Conservation (phyloP, 2,888 invertebrate genomes). For the Campopleginae sp. region DNA sequence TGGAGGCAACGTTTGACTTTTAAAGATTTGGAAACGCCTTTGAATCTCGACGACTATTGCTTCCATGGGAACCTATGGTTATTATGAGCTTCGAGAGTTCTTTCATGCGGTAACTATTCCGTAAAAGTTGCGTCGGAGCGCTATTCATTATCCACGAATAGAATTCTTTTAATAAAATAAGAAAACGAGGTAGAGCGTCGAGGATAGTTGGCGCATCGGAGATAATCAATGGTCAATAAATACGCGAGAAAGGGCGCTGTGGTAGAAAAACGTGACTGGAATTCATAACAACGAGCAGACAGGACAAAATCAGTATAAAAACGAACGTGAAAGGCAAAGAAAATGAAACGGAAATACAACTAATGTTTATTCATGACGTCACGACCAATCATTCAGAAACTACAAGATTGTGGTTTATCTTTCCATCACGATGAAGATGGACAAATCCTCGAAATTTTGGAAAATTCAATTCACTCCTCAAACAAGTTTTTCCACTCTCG, state of each 20-base stretch:
- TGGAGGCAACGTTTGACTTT: neutral
- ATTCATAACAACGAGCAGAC: conserved; percentile 5
- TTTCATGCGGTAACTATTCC: conserved; percentile 3
- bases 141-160: neutral
- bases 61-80: neutral
- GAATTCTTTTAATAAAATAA: conserved; percentile 25
- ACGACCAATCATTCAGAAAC: neutral
- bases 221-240: conserved; percentile 44
- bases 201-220: conserved; percentile 15
- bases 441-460: neutral
- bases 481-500: neutral
- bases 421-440: neutral
- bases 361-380: neutral
- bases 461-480: neutral
- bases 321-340: neutral
- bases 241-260: conserved; percentile 6
- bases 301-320: neutral
- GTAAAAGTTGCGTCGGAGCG: conserved; percentile 5
- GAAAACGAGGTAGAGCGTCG: neutral
- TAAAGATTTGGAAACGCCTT: conserved; percentile 7
- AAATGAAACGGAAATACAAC: neutral
- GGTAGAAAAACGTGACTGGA: conserved; percentile 32
- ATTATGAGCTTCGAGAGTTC: neutral
- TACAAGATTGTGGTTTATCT: neutral
- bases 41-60: neutral